Evolutionary conservation across 2,888 invertebrate genomes (phyloP), one percentile per base, ranked within the genome.

Genomic region (Melanargia galathea): DNA sequence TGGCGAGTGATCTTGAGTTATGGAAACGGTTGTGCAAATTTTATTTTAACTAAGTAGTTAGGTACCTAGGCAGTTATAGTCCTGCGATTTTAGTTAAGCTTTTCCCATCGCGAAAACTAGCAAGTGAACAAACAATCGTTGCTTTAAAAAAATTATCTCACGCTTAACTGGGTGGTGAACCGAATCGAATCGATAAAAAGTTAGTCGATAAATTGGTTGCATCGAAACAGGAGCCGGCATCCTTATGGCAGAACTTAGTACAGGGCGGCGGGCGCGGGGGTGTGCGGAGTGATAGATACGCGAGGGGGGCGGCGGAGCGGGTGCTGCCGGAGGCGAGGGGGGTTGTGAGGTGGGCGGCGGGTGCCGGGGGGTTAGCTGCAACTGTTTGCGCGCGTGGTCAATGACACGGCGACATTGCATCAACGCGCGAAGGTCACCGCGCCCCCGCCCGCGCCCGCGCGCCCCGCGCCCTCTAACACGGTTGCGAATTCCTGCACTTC

Each of bases 351-450:
- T 62, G 68, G 58, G 71, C 52, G 67, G 64, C 55, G 66, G 72
- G 64, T 69, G 67, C 72, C 73, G 68, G 71, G 73, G 70, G 62
- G 70, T 65, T 68, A 71, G 75, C 76, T 74, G 78, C 71, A 73
- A 73, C 73, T 73, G 73, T 74, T 75, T 72, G 76, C 65, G 76
- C 75, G 68, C 74, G 83, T 87, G 88, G 88, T 88, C 90, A 90
- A 90, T 89, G 90, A 90, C 90, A 89, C 88, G 82, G 84, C 90
- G 90, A 90, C 90, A 91, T 91, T 91, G 90, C 88, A 88, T 86
- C 88, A 85, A 86, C 84, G 87, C 87, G 87, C 87, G 87, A 88
- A 88, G 87, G 87, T 87, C 87, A 87, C 83, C 74, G 73, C 71
- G 70, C 74, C 74, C 78, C 74, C 78, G 67, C 73, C 67, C 66